A percentile compares a stretch with the other conserved stretches of the same genome.
Conservation (phyloP, 2,888 invertebrate species). For the Leptopilina drosophilae region DNA sequence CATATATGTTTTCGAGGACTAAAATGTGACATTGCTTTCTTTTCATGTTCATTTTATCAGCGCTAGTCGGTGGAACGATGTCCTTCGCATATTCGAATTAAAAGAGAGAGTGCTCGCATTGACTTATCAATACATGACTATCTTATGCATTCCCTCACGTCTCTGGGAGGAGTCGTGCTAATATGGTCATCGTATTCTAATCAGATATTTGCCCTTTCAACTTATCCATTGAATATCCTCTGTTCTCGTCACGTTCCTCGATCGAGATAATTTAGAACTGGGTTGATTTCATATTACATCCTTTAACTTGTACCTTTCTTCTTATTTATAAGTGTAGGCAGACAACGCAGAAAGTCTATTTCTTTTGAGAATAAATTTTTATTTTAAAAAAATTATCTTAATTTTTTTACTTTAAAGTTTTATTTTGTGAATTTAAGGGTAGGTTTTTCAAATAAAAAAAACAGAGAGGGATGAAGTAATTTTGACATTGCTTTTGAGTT, state of each 20-base stretch:
- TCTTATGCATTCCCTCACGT: slow-evolving; percentile 62
- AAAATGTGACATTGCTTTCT: neutral
- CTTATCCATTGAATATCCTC: neutral
- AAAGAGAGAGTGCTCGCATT: slow-evolving; percentile 3
- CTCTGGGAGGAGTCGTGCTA: slow-evolving; percentile 56
- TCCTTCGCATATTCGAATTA: slow-evolving; percentile 17
- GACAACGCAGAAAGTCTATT: too few relatives aligned
- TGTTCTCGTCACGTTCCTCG: slow-evolving; percentile 2
- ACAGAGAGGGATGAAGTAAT: too few relatives aligned
- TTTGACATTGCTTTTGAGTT: too few relatives aligned
- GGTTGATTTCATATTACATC: slow-evolving; percentile 10
- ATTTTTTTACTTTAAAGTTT: too few relatives aligned
- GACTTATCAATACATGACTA: slow-evolving; percentile 7
- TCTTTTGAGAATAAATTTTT: too few relatives aligned
- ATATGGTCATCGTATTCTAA: slow-evolving; percentile 59
- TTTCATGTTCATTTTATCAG: neutral
- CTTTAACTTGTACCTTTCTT: neutral
- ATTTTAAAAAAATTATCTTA: too few relatives aligned
- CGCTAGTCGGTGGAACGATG: neutral
- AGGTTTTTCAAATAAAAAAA: too few relatives aligned
- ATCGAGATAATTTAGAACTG: slow-evolving; percentile 10
- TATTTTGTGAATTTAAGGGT: too few relatives aligned
- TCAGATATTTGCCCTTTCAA: slow-evolving; percentile 55
- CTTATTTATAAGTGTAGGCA: too few relatives aligned
- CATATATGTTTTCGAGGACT: neutral